Evolutionary conservation across 2,888 invertebrate genomes (phyloP).

Genomic region (Tenthredo notha): DNA sequence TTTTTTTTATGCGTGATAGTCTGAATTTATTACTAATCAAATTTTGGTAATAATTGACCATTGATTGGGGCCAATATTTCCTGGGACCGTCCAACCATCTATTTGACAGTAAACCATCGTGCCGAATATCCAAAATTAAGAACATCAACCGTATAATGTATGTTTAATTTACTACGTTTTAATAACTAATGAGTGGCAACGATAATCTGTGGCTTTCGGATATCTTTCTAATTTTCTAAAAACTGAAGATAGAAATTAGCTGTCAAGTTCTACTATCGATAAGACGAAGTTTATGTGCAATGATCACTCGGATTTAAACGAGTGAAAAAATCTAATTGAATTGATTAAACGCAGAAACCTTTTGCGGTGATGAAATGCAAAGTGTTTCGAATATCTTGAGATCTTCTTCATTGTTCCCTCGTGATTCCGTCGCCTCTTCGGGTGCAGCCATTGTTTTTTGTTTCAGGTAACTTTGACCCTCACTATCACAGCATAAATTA

Average conservation of each 20-base stretch:
- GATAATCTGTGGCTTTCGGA: neutral
- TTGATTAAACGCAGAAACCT: slow-evolving; percentile 75
- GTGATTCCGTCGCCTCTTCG: slow-evolving; percentile 67
- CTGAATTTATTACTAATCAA: slow-evolving; percentile 19
- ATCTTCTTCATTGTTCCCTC: slow-evolving; percentile 83
- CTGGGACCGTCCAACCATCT: neutral
- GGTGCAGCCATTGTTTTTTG: slow-evolving; percentile 60
- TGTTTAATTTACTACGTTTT: neutral
- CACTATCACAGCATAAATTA: slow-evolving; percentile 38
- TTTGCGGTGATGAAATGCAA: slow-evolving; percentile 81
- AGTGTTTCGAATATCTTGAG: slow-evolving; percentile 88
- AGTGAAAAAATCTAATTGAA: neutral
- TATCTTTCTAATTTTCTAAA: neutral
- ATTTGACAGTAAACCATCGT: neutral
- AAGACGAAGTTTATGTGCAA: neutral
- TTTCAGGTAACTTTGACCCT: slow-evolving; percentile 14
- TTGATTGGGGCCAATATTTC: neutral
- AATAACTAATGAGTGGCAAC: neutral
- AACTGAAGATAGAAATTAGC: neutral
- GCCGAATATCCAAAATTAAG: neutral
- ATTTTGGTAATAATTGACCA: neutral
- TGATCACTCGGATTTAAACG: neutral
- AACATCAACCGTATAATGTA: neutral
- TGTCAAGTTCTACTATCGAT: neutral
- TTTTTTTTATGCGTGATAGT: slow-evolving; percentile 19